phyloP scores from a whole-genome alignment of 1,140 invertebrate species.

The Drosophila paulistorum region DNA sequence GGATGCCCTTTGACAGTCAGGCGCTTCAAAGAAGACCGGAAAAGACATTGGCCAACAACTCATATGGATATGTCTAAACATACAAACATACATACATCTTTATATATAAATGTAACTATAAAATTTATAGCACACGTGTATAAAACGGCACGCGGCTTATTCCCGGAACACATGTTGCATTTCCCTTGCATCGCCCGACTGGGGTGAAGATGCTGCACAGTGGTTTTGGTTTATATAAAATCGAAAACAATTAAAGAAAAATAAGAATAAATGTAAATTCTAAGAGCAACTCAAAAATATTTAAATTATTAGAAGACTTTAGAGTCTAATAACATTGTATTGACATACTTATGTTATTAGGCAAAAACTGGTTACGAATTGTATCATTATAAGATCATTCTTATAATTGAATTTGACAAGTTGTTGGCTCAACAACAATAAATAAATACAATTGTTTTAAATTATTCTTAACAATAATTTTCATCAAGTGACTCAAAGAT shows the following conservation, averaged over 20 bases:
- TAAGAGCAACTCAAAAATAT: too few species aligned
- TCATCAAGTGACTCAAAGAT: too few species aligned
- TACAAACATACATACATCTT: constrained; percentile 44
- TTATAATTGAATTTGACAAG: too few species aligned
- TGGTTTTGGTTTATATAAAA: background rate
- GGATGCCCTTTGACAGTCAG: constrained; percentile 69
- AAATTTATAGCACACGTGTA: constrained; percentile 77
- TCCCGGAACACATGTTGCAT: constrained; percentile 71
- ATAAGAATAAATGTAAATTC: background rate
- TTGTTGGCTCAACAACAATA: too few species aligned
- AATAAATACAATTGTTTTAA: too few species aligned
- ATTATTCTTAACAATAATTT: too few species aligned
- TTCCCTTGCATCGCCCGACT: constrained; percentile 35
- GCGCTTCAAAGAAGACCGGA: constrained; percentile 68
- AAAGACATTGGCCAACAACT: constrained; percentile 48
- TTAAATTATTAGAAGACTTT: background rate
- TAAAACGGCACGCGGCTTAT: constrained; percentile 68
- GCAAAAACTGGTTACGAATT: too few species aligned
- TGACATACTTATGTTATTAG: too few species aligned
- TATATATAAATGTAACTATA: constrained; percentile 64
- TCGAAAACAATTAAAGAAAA: background rate
- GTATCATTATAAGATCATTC: too few species aligned
- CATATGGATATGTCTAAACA: constrained; percentile 42
- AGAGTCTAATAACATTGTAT: too few species aligned
- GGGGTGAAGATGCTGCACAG: constrained; percentile 31